Evolutionary conservation across 2,113 vertebrate species (phyloP), one percentile per base, ranked within the genome.

Genomic region (Sorex araneus): DNA sequence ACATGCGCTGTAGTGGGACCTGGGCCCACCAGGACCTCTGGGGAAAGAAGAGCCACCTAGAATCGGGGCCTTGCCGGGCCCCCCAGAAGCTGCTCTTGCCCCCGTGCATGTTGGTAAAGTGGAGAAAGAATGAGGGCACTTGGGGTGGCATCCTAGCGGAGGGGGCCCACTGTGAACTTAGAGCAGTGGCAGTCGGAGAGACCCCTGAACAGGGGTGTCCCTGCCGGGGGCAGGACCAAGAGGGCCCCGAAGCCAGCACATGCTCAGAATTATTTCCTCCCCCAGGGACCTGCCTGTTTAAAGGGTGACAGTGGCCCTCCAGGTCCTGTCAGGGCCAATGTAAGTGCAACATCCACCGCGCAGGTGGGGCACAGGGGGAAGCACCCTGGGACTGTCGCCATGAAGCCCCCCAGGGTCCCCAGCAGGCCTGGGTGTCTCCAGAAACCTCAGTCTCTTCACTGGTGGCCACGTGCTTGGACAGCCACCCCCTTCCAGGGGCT

Each of bases 271-370:
- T 7, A 0, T 70, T 45, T 73, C 10, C 25, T 95, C 82, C 43
- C 87, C 43, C 93, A 99, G 99, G 99, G 99, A 93, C 95, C 98
- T 7, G 93, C 97, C 43, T 99, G 99, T 32, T 94, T 99, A 95
- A 99, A 99, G 94, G 99, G 99, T 78, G 98, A 98, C 94, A 99
- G 99, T 92, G 99, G 99, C 1, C 98, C 98, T 15, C 94, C 97
- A 0, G 99, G 99, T 23, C 94, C 97, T 7, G 83, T 98, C 0
- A 99, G 99, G 70, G 50, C 97, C 85, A 96, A 94, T 0, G 99
- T 99, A 98, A 98, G 99, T 98, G 16, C 9, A 36, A n/a, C 13
- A 2, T 3, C 28, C 1, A 50, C 34, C 27, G 47, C 69, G 40
- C 23, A 30, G 47, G 36, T 23, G 6, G 30, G 73, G 6, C 10